Conservation (phyloP, 2,797 vertebrate species). For the Rhynchonycteris naso region DNA sequence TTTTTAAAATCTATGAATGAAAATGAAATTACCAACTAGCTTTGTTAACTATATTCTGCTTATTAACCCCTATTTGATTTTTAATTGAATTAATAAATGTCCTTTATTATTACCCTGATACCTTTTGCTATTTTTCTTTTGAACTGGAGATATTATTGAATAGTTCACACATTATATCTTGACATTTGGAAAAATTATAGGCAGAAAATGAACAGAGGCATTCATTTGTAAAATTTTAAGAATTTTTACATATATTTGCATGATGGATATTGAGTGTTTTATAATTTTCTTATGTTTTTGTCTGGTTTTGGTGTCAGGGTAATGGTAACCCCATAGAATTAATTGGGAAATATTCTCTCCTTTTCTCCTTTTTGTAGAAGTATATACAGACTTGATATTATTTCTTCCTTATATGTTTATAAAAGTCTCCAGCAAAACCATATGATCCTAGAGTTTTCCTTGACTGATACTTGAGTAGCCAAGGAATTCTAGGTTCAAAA, state of each 20-base stretch:
- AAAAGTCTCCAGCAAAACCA: neutral
- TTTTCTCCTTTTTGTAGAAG: neutral
- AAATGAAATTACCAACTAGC: neutral
- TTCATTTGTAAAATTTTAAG: neutral
- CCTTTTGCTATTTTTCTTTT: constrained; percentile 31
- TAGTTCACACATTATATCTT: constrained; percentile 15
- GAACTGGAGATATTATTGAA: constrained; percentile 2
- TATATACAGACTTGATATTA: neutral
- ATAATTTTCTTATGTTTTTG: neutral
- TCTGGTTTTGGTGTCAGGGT: constrained; percentile 41
- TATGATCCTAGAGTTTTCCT: neutral
- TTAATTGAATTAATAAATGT: constrained; percentile 5
- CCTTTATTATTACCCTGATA: neutral
- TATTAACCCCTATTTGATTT: neutral
- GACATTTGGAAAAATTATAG: neutral
- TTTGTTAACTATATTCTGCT: neutral
- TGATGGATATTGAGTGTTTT: neutral
- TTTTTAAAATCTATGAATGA: neutral
- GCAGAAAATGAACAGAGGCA: neutral
- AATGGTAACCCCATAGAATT: neutral
- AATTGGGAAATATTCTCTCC: neutral
- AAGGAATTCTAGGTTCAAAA: constrained; percentile 17
- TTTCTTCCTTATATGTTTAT: constrained; percentile 7
- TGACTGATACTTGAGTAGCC: neutral
- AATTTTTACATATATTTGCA: neutral